A percentile compares a stretch with the other conserved stretches of the same genome.
Conservation (phyloP, 2,113 vertebrate species). For the Brevimyrus niger region DNA sequence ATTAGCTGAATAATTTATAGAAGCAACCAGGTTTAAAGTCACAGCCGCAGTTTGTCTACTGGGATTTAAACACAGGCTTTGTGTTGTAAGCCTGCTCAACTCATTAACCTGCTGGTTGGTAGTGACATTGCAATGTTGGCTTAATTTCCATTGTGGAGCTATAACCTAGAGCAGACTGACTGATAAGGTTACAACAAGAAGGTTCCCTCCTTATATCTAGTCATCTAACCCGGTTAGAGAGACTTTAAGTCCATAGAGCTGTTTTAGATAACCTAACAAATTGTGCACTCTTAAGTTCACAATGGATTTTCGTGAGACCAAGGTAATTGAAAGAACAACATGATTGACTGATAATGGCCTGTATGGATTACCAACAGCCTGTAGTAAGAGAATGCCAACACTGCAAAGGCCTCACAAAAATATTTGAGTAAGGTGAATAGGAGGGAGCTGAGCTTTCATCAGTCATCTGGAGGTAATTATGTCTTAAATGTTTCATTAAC, state of each 20-base stretch:
- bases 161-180: neutral
- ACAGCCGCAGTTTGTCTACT: neutral
- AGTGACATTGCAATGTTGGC: neutral
- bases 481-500: constrained; percentile 51
- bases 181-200: constrained; percentile 33
- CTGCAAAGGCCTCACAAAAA: constrained; percentile 57
- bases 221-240: constrained; percentile 48
- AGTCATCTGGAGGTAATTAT: constrained; percentile 66
- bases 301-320: constrained; percentile 48
- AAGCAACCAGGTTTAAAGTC: neutral
- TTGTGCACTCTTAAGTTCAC: constrained; percentile 39
- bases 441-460: constrained; percentile 57
- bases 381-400: constrained; percentile 60
- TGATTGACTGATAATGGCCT: constrained; percentile 58
- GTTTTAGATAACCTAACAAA: constrained; percentile 45
- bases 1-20: neutral
- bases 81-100: neutral
- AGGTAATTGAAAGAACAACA: constrained; percentile 50
- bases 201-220: constrained; percentile 30
- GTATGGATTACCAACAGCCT: constrained; percentile 58
- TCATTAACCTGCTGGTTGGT: neutral
- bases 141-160: neutral
- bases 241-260: constrained; percentile 42
- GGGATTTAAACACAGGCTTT: neutral
- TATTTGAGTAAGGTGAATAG: constrained; percentile 64